Conservation (phyloP, 2,113 vertebrate species). For the Sprattus sprattus region DNA sequence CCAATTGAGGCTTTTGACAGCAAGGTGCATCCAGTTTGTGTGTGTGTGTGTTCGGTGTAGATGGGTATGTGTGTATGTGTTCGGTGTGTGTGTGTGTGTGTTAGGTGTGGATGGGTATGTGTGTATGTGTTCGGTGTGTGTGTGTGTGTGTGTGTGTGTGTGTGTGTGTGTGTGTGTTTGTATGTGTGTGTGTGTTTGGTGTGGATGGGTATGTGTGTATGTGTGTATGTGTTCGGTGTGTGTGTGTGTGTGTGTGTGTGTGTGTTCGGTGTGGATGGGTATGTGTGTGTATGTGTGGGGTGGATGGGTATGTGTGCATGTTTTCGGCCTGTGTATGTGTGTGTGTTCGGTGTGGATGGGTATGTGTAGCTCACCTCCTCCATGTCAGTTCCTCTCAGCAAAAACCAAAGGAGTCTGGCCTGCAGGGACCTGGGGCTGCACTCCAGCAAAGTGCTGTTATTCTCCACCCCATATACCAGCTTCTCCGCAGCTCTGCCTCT, state of each 20-base stretch:
- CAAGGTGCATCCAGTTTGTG: too few relatives aligned
- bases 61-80: neutral
- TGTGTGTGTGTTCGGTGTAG: neutral
- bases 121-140: neutral
- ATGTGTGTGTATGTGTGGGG: too few relatives aligned
- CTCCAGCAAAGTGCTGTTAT: constrained; percentile 90
- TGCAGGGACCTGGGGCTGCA: constrained; percentile 89
- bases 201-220: neutral
- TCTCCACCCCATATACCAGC: constrained; percentile 85
- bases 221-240: neutral
- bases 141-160: neutral
- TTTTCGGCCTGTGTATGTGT: constrained; percentile 13
- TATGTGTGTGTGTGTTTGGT: neutral
- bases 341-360: neutral
- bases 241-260: neutral
- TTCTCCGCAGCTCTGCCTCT: constrained; percentile 75
- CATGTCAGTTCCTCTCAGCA: constrained; percentile 75
- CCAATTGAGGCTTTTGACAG: neutral
- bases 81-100: neutral
- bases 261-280: too few relatives aligned
- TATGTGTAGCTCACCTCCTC: constrained; percentile 75
- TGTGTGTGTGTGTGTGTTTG: neutral
- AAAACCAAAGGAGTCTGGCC: constrained; percentile 89
- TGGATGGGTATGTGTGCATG: neutral
- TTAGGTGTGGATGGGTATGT: too few relatives aligned